Evolutionary conservation across 2,888 invertebrate genomes (phyloP).

Genomic region (Gasteruption jaculator): DNA sequence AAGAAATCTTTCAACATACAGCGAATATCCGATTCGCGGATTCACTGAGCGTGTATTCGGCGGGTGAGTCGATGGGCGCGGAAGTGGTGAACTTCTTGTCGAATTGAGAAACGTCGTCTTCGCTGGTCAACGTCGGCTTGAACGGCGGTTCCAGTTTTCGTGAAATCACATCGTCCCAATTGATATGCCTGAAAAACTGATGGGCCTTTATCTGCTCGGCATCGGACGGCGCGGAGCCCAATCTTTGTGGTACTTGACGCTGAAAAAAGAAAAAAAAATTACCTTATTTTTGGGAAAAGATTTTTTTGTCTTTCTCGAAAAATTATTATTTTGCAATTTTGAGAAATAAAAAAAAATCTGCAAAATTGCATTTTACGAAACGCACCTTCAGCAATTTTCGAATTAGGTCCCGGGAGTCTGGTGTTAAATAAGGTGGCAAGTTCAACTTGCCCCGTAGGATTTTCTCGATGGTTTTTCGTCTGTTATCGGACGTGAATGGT

Average conservation of each 20-base stretch:
- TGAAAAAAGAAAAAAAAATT: slow-evolving; percentile 32
- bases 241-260: slow-evolving; percentile 71
- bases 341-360: slow-evolving; percentile 4
- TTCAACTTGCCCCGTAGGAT: slow-evolving; percentile 93
- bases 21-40: slow-evolving; percentile 95
- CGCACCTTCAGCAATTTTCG: slow-evolving; percentile 85
- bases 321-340: slow-evolving; percentile 33
- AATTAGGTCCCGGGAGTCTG: slow-evolving; percentile 92
- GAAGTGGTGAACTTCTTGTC: slow-evolving; percentile 97
- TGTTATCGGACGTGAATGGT: slow-evolving; percentile 94
- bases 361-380: no score
- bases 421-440: slow-evolving; percentile 92
- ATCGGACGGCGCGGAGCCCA: slow-evolving; percentile 79
- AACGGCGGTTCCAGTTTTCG: slow-evolving; percentile 91
- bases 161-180: slow-evolving; percentile 89
- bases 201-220: slow-evolving; percentile 87
- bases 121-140: slow-evolving; percentile 84
- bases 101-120: slow-evolving; percentile 97
- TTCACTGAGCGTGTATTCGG: slow-evolving; percentile 88
- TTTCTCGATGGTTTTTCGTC: slow-evolving; percentile 98
- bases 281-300: neutral
- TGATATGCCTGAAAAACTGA: slow-evolving; percentile 89
- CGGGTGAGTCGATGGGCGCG: slow-evolving; percentile 96
- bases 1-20: slow-evolving; percentile 58
- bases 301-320: slow-evolving; percentile 50